Conservation (phyloP, 2,888 invertebrate species). For the Drosophila neutralis region DNA sequence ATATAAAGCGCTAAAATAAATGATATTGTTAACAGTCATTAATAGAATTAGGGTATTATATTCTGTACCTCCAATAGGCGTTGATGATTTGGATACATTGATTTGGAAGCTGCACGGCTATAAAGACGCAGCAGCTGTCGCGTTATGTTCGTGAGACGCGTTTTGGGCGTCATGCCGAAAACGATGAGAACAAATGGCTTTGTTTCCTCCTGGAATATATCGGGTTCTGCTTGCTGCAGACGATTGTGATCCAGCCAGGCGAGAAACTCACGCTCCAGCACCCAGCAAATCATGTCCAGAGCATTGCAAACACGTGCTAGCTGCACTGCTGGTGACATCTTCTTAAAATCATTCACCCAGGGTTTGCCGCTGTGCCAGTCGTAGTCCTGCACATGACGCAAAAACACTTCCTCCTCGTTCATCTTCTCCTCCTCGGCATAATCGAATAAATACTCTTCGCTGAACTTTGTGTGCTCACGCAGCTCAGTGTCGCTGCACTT, state of each 20-base stretch:
- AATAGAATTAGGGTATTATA: background rate
- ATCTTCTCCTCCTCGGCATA: conserved; percentile 48
- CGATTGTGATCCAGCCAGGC: conserved; percentile 86
- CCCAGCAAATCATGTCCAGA: conserved; percentile 85
- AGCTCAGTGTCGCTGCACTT: conserved; percentile 60
- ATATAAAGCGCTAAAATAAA: conserved; percentile 75
- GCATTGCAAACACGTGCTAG: conserved; percentile 86
- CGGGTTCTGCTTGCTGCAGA: conserved; percentile 59
- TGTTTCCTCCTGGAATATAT: conserved; percentile 72
- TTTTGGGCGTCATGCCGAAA: conserved; percentile 70
- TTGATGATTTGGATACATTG: conserved; percentile 61
- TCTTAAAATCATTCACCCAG: conserved; percentile 62
- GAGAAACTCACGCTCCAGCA: conserved; percentile 86
- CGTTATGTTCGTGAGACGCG: conserved; percentile 67
- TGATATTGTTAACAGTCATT: background rate
- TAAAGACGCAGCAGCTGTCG: conserved; percentile 76
- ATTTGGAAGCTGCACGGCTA: conserved; percentile 69
- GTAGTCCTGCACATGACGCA: conserved; percentile 64
- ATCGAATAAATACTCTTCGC: conserved; percentile 36
- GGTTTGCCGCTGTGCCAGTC: conserved; percentile 79
- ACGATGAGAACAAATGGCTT: conserved; percentile 77
- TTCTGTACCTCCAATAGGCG: conserved; percentile 74
- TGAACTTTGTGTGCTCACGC: conserved; percentile 24
- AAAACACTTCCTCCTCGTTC: conserved; percentile 42
- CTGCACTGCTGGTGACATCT: conserved; percentile 72